Evolutionary conservation across 30 jellyfish, hydroid and myxozoan genomes (phyloP).

Genomic region (Morbakka virulenta): DNA sequence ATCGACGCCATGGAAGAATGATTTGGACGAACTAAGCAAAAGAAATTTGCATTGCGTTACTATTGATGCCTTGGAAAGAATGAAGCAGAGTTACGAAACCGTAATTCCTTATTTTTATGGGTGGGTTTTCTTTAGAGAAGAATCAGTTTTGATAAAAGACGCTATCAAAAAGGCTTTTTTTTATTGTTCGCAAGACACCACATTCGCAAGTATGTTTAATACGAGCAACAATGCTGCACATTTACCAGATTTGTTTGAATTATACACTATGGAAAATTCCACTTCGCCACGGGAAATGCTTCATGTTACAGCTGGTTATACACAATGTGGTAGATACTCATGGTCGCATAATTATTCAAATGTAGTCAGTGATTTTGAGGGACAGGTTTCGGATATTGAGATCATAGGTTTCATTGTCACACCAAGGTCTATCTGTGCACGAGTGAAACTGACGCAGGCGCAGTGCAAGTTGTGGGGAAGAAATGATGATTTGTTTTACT

Average conservation of each 20-base stretch:
- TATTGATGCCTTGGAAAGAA: slow-evolving; percentile 3
- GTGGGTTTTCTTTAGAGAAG: slow-evolving; percentile 50
- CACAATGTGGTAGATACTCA: neutral
- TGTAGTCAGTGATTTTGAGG: neutral
- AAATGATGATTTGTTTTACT: slow-evolving; percentile 18
- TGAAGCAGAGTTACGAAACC: slow-evolving; percentile 16
- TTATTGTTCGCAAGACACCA: neutral
- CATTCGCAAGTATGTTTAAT: too few relatives aligned
- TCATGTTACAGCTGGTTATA: slow-evolving; percentile 22
- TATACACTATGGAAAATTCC: neutral
- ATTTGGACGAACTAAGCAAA: slow-evolving; percentile 18
- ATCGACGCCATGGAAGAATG: slow-evolving; percentile 4
- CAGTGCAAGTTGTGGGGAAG: slow-evolving; percentile 57
- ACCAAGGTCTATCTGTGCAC: slow-evolving; percentile 40
- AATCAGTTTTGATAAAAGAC: neutral
- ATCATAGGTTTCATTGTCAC: slow-evolving; percentile 59
- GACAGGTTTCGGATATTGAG: slow-evolving; percentile 25
- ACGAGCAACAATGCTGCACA: too few relatives aligned
- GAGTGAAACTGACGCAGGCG: slow-evolving; percentile 44
- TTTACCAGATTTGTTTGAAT: neutral
- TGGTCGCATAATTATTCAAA: slow-evolving; percentile 5
- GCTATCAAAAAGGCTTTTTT: neutral
- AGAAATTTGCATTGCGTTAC: slow-evolving; percentile 35
- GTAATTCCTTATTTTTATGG: slow-evolving; percentile 53
- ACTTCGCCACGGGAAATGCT: neutral